Percentiles rank a stretch among this genome's conserved stretches.
phyloP scores from a whole-genome alignment of 2,888 invertebrate species.

The Leuctra nigra region DNA sequence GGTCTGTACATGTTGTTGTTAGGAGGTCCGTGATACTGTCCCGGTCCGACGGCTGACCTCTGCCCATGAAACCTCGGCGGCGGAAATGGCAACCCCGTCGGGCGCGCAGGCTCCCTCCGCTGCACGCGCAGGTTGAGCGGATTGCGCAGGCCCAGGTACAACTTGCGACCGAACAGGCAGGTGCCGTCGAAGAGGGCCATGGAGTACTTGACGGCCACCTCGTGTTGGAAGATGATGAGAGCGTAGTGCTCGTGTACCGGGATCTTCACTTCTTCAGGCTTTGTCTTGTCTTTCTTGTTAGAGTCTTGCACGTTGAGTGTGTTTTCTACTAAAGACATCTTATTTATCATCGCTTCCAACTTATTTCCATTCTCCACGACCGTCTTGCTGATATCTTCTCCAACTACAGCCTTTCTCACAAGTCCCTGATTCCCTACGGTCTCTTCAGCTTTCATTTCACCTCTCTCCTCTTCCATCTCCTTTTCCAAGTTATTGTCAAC shows the following conservation, averaged over 20 bases:
- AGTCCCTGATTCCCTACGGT: not conserved
- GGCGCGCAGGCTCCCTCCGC: no score
- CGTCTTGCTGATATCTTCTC: no score
- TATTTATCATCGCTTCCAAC: no score
- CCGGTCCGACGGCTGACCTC: no score
- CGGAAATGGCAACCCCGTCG: no score
- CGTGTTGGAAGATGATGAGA: not conserved
- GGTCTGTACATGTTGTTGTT: no score
- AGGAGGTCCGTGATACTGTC: no score
- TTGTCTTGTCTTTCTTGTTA: not conserved
- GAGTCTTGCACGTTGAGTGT: not conserved
- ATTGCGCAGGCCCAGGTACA: not conserved
- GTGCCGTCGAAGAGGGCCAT: not conserved
- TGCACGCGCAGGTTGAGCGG: no score
- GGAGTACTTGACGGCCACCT: not conserved
- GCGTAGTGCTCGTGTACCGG: not conserved
- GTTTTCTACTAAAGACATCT: not conserved
- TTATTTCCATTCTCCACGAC: no score
- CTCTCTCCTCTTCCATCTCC: not conserved
- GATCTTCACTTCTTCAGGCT: no score
- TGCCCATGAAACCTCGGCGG: no score
- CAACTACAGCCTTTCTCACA: not conserved
- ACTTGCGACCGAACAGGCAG: not conserved
- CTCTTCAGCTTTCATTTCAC: not conserved
- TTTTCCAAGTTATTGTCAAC: no score